These are phyloP conservation scores for Arion vulgaris DNA, from an alignment of 1,140 invertebrate species.

Conservation along the genomic window DNA sequence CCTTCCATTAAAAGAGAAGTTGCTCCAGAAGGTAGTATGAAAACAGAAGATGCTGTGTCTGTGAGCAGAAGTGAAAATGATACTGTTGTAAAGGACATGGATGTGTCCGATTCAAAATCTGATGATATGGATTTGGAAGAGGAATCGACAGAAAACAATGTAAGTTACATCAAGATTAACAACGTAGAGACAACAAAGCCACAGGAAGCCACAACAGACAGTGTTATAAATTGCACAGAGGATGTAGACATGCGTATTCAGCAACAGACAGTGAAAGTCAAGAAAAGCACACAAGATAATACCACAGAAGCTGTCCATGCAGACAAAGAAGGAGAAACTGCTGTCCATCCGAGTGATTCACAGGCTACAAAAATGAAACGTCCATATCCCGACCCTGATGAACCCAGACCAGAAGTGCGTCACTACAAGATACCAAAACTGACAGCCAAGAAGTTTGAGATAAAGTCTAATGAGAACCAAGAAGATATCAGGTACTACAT, in stretches of 20 bases:
- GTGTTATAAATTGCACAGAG: background rate
- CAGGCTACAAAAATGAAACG: background rate
- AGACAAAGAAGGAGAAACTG: background rate
- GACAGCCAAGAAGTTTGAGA: background rate
- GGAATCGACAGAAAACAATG: background rate
- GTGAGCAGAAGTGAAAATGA: background rate
- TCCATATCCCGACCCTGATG: background rate
- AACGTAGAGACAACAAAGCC: background rate
- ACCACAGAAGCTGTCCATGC: background rate
- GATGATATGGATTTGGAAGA: background rate
- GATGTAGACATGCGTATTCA: constrained; percentile 32
- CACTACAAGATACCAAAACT: constrained; percentile 36
- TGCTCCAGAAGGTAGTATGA: background rate
- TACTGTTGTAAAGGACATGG: background rate
- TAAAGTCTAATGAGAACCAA: background rate
- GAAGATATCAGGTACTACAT: constrained; percentile 32
- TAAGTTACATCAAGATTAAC: background rate
- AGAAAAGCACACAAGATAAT: background rate
- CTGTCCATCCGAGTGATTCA: background rate
- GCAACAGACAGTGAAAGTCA: background rate
- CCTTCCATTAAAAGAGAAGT: background rate
- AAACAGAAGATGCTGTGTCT: background rate
- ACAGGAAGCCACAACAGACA: background rate
- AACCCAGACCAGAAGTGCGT: background rate
- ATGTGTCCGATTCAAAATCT: background rate